Percentiles rank a stretch among this genome's conserved stretches.
Evolutionary conservation across 2,113 vertebrate genomes (phyloP).

Genomic region (Peromyscus maniculatus): DNA sequence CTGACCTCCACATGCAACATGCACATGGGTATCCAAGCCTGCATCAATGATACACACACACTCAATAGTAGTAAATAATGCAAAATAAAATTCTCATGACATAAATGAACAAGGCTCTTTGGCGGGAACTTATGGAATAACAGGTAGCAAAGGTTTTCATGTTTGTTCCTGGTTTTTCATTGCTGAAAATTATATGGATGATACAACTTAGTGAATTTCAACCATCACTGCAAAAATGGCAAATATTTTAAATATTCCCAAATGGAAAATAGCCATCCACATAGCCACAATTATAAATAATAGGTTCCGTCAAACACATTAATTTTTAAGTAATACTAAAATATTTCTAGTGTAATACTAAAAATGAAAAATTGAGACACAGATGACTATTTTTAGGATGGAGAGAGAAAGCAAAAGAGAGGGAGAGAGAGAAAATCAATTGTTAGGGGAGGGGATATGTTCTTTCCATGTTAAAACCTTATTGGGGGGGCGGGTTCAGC

Average conservation of each 20-base stretch:
- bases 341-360: neutral
- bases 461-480: neutral
- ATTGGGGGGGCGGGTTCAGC: neutral
- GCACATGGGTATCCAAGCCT: neutral
- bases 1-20: no score
- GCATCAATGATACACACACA: neutral
- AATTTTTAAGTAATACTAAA: neutral
- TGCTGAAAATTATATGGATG: slow-evolving; percentile 23
- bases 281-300: neutral
- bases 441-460: neutral
- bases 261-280: neutral
- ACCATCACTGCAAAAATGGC: neutral
- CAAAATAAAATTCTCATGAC: neutral
- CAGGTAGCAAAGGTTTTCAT: neutral
- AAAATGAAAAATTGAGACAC: slow-evolving; percentile 4
- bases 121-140: neutral
- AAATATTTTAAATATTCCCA: neutral
- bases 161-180: neutral
- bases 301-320: neutral
- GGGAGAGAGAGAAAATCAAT: neutral
- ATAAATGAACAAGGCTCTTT: neutral
- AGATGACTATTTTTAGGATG: neutral
- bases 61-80: neutral
- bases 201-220: neutral
- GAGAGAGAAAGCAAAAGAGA: no score